Evolutionary conservation across 2,797 vertebrate species (phyloP), one percentile per base, ranked within the genome.

Genomic region (Mallotus villosus): DNA sequence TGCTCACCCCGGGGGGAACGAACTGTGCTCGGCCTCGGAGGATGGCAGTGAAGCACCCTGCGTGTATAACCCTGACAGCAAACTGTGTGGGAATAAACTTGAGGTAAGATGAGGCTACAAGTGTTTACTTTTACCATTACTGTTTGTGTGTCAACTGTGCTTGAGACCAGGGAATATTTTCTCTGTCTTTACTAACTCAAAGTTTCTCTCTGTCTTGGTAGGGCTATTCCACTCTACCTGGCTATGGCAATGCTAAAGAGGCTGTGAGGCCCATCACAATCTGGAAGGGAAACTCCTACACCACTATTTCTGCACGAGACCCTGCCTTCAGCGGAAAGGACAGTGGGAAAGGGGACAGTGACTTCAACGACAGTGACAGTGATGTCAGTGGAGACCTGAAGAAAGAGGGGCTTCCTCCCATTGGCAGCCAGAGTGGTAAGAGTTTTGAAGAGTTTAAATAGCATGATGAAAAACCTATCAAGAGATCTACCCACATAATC

Each of bases 321-420:
- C 96, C 94, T 0, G 96, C 95, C 73, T 98, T 98, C 87, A 99
- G 97, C 0, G 97, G 97, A 71, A 99, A 99, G 85, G 97, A 99
- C 88, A 99, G 97, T 0, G 97, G 97, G 49, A 98, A 99, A 85
- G 97, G 97, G 0, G 97, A 99, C 90, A 99, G 97, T 1, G 97
- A 99, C 90, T 99, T 97, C 89, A 99, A 98, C 0, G 97, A 99
- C 92, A 98, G 97, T 0, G 97, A 98, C 82, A 98, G 96, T 0
- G 97, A 99, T 75, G 94, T 97, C 84, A 98, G 97, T 0, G 95
- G 95, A 57, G 96, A 95, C 32, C 84, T 95, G 75, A 97, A 96
- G 90, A 98, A 95, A 78, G 96, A 98, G 1, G 93, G 94, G 0
- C 74, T 22, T 0, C 76, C 73, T 16, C 87, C 88, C 9, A 84